Conservation (phyloP, 2,888 invertebrate species). For the Exephanes ischioxanthus region DNA sequence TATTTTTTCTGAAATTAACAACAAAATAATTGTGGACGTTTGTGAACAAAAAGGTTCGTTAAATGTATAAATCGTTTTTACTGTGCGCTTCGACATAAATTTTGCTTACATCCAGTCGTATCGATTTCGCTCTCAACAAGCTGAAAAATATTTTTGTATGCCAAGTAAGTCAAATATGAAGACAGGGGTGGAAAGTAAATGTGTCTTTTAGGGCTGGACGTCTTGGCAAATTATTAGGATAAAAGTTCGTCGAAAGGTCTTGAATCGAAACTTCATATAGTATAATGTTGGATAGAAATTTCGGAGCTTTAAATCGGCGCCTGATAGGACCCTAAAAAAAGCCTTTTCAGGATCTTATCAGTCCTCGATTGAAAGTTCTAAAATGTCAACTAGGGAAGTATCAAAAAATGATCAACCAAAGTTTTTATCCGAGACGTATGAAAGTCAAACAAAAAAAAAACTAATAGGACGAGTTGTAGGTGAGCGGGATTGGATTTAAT, state of each 20-base stretch:
- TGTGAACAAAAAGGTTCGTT: too few relatives aligned
- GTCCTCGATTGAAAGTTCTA: background rate
- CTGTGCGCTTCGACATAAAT: background rate
- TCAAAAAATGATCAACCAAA: background rate
- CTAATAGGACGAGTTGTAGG: slow-evolving; percentile 34
- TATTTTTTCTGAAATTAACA: too few relatives aligned
- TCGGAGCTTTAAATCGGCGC: too few relatives aligned
- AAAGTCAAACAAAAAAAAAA: slow-evolving; percentile 13
- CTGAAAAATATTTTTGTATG: background rate
- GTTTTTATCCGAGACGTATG: background rate
- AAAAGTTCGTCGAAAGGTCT: background rate
- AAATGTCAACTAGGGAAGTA: background rate
- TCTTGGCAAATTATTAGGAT: background rate
- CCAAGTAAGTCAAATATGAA: background rate
- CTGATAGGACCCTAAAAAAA: background rate
- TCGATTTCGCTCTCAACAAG: background rate
- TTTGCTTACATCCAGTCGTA: background rate
- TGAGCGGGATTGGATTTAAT: slow-evolving; percentile 67
- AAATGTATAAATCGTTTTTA: too few relatives aligned
- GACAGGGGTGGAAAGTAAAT: background rate
- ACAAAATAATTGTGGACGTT: too few relatives aligned
- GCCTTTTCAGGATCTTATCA: background rate
- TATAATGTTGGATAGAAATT: too few relatives aligned
- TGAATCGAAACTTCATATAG: background rate
- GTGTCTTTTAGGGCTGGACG: too few relatives aligned